A percentile compares a stretch with the other conserved stretches of the same genome.
These are phyloP conservation scores for Oxyura jamaicensis DNA, from an alignment of 2,113 vertebrate species.

Conservation along the genomic window DNA sequence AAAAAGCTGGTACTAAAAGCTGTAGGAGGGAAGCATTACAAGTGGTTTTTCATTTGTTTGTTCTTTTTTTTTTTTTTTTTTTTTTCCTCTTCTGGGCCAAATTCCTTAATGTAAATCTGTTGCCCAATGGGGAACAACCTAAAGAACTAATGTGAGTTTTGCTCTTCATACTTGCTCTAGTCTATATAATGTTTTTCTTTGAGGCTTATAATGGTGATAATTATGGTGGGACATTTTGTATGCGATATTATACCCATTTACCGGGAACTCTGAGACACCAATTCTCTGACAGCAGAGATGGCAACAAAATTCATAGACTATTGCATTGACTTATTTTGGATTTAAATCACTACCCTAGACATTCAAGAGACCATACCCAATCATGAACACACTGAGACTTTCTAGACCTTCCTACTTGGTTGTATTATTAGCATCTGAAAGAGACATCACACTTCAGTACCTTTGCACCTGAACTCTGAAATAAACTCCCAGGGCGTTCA, in stretches of 20 bases:
- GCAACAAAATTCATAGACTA: neutral
- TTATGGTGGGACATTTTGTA: neutral
- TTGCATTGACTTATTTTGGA: neutral
- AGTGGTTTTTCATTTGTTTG: neutral
- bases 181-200: neutral
- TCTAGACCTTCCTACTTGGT: neutral
- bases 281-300: neutral
- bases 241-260: neutral
- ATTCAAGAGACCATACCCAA: neutral
- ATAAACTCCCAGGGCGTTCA: constrained; percentile 13
- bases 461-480: neutral
- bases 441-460: neutral
- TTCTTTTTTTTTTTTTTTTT: neutral
- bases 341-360: neutral
- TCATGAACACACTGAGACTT: neutral
- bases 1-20: constrained; percentile 6
- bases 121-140: neutral
- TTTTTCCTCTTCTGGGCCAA: neutral
- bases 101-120: neutral
- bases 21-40: neutral
- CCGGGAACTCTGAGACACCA: neutral
- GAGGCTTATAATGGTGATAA: neutral
- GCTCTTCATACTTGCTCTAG: neutral
- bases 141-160: neutral
- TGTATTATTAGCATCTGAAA: neutral